Conservation (phyloP, 2,113 vertebrate genomes). For the Bubalus kerabau region DNA sequence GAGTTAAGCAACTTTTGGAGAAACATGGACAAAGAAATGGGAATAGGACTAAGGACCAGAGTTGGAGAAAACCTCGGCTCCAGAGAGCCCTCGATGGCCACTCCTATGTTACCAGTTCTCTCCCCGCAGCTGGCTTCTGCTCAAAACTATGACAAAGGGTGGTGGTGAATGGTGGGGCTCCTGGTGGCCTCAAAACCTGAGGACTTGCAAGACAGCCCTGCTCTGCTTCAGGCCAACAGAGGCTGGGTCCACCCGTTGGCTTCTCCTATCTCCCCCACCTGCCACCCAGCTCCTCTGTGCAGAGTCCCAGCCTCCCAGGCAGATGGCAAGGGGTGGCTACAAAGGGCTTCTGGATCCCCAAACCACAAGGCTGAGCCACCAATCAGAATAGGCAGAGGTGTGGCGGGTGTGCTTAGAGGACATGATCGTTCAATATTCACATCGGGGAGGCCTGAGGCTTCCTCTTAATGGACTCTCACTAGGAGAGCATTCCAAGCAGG, state of each 20-base stretch:
- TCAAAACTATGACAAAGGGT: background rate
- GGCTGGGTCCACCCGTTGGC: background rate
- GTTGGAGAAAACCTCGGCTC: background rate
- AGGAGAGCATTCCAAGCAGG: background rate
- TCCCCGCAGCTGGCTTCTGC: background rate
- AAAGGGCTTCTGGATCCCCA: constrained; percentile 18
- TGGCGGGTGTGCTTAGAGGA: background rate
- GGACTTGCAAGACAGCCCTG: background rate
- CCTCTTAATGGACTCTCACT: background rate
- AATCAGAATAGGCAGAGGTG: background rate
- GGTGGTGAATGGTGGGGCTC: background rate
- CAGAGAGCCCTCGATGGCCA: background rate
- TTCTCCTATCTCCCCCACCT: background rate
- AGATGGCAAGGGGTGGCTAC: constrained; percentile 38
- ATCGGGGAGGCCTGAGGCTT: background rate
- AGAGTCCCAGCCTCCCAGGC: background rate
- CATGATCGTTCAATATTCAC: background rate
- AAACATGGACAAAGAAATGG: background rate
- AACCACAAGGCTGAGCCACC: constrained; percentile 3
- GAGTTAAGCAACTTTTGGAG: constrained; percentile 53
- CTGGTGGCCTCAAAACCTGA: background rate
- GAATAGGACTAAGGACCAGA: background rate
- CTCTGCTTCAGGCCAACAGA: background rate
- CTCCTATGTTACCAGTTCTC: background rate
- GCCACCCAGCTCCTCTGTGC: background rate